Conservation (phyloP, 35 echinoderm and acorn worm genomes). For the Eucidaris tribuloides region DNA sequence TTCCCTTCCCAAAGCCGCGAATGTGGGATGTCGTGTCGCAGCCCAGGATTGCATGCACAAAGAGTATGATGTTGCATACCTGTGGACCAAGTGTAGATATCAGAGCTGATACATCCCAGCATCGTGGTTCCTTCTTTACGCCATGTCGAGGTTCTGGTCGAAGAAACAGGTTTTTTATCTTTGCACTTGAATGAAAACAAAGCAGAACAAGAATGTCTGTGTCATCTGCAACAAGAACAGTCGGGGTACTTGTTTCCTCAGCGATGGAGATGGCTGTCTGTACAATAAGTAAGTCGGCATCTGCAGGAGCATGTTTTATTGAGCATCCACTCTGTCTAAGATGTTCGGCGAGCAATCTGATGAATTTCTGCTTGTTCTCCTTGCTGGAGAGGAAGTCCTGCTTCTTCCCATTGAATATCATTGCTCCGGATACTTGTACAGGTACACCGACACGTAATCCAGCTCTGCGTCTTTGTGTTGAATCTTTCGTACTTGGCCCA, state of each 20-base stretch:
- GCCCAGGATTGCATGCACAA: slow-evolving; percentile 33
- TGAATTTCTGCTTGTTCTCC: slow-evolving; percentile 47
- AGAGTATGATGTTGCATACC: background rate
- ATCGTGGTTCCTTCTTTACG: background rate
- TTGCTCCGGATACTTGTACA: slow-evolving; percentile 32
- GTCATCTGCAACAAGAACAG: background rate
- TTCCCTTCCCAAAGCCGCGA: background rate
- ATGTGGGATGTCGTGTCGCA: background rate
- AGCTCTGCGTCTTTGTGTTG: slow-evolving; percentile 18
- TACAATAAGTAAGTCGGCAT: slow-evolving; percentile 28
- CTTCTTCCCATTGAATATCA: slow-evolving; percentile 40
- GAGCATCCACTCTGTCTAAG: slow-evolving; percentile 28
- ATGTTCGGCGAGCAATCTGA: slow-evolving; percentile 36
- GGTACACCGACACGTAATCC: background rate
- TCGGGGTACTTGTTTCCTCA: background rate
- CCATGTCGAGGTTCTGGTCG: background rate
- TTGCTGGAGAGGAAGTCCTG: slow-evolving; percentile 50
- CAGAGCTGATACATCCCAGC: background rate
- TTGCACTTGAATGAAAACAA: background rate
- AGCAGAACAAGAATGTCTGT: background rate
- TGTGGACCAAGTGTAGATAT: background rate
- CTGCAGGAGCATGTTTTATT: slow-evolving; percentile 28
- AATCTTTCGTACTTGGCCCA: slow-evolving; percentile 46
- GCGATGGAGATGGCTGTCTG: slow-evolving; percentile 19
- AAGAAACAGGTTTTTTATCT: background rate